These are phyloP conservation scores for Chitala chitala DNA, from an alignment of 2,113 vertebrate genomes.

Conservation along the genomic window DNA sequence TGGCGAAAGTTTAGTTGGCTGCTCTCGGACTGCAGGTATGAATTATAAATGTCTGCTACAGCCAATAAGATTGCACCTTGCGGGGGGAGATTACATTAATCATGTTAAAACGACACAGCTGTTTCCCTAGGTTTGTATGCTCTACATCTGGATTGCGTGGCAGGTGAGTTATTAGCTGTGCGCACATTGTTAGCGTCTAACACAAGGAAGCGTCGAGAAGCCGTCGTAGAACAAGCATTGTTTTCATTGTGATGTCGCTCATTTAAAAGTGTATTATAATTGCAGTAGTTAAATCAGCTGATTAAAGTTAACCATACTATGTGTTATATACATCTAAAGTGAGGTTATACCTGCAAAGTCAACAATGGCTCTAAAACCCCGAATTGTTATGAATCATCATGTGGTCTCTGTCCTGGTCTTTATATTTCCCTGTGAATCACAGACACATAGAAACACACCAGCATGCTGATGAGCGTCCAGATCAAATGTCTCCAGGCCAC, in stretches of 20 bases:
- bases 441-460: constrained; percentile 49
- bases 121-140: constrained; percentile 9
- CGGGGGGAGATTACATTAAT: constrained; percentile 19
- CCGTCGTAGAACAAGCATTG: constrained; percentile 8
- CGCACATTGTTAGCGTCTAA: not conserved
- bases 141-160: not conserved
- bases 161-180: not conserved
- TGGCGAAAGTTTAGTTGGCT: constrained; percentile 17
- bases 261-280: constrained; percentile 22
- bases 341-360: constrained; percentile 49
- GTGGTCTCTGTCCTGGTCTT: constrained; percentile 43
- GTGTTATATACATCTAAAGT: constrained; percentile 45
- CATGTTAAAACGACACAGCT: constrained; percentile 12
- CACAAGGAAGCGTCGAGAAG: not conserved
- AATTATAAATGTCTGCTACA: constrained; percentile 25
- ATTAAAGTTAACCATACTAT: constrained; percentile 52
- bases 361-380: constrained; percentile 37
- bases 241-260: constrained; percentile 23
- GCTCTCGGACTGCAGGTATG: constrained; percentile 15
- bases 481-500: constrained; percentile 67
- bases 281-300: constrained; percentile 42
- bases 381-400: constrained; percentile 44
- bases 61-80: constrained; percentile 12
- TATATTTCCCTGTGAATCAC: constrained; percentile 29
- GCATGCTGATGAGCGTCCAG: constrained; percentile 59